phyloP scores from a whole-genome alignment of 2,113 vertebrate species.

The Genyomyrus donnyi region DNA sequence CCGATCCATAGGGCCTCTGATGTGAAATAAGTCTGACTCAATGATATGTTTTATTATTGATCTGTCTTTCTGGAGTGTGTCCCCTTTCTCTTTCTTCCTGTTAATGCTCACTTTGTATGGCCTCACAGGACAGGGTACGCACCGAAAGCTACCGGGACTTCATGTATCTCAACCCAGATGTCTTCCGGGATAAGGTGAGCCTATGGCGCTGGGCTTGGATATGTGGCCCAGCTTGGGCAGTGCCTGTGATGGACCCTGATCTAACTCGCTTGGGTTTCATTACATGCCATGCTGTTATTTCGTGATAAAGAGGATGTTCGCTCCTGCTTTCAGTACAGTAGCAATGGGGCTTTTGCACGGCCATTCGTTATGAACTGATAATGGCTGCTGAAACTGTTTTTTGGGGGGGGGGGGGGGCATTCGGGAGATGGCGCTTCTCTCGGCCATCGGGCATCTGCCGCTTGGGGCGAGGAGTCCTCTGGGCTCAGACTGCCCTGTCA shows the following conservation, averaged over 20 bases:
- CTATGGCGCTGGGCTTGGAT: neutral
- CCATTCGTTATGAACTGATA: constrained; percentile 61
- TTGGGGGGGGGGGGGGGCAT: constrained; percentile 1
- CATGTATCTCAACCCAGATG: constrained; percentile 78
- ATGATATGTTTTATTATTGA: neutral
- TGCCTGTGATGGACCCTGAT: constrained; percentile 44
- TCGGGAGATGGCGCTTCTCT: constrained; percentile 26
- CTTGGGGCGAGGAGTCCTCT: neutral
- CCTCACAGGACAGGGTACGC: constrained; percentile 78
- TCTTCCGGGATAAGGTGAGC: constrained; percentile 92
- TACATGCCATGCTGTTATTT: constrained; percentile 44
- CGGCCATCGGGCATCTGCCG: constrained; percentile 23
- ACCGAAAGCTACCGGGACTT: constrained; percentile 92
- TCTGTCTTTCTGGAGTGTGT: neutral
- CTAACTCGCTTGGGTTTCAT: constrained; percentile 56
- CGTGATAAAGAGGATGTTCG: constrained; percentile 65
- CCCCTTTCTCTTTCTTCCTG: neutral
- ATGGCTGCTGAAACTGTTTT: constrained; percentile 34
- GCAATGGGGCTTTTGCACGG: constrained; percentile 39
- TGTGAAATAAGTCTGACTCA: neutral
- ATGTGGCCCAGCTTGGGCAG: neutral
- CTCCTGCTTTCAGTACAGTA: constrained; percentile 42
- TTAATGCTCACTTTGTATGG: neutral
- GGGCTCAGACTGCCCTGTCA: constrained; percentile 24
- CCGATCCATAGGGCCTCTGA: neutral